Evolutionary conservation across 2,113 vertebrate species (phyloP), one percentile per base, ranked within the genome.

Genomic region (Silurus glanis): DNA sequence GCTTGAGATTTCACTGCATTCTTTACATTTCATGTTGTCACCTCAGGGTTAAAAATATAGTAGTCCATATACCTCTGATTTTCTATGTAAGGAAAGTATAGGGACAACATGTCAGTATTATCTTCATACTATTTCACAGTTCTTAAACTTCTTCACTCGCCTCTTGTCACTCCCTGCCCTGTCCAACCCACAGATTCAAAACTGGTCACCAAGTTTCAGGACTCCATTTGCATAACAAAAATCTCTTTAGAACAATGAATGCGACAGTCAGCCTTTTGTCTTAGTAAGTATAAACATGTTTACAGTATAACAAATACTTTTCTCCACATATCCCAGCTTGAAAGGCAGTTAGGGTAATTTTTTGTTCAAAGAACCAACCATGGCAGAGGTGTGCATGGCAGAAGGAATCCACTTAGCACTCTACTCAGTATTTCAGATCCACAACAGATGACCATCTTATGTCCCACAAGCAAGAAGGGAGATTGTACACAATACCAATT

Each of bases 171-270:
- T 58, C n/a, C 72, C 66, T 8, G 76, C 53, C 25, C 83, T 53
- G 23, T 84, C 55, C 5, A 45, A 47, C 25, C 74, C 13, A 19
- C 37, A 53, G 80, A 85, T 55, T 66, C 75, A 80, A 69, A 78
- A 67, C 58, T 59, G 86, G 86, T 88, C 69, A 90, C 17, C 87
- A 89, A 83, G 86, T 87, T 85, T 80, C 45, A 23, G 49, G 47
- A 45, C 51, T 58, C 47, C 19, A 58, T 28, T 71, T 71, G 16
- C 8, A 45, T 37, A 55, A 66, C 13, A 66, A 55, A 17, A 82
- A n/a, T 28, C 21, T 51, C 45, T 51, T 13, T 82, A 0, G 0
- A 66, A 12, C 13, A 10, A 28, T 80, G 13, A 80, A 80, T 37
- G 12, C 61, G 37, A 61, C 37, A 61, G 58, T 37, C 16, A 59